These are phyloP conservation scores for Andinoacara biseriatus DNA, from an alignment of 2,113 vertebrate species.

Conservation along the genomic window DNA sequence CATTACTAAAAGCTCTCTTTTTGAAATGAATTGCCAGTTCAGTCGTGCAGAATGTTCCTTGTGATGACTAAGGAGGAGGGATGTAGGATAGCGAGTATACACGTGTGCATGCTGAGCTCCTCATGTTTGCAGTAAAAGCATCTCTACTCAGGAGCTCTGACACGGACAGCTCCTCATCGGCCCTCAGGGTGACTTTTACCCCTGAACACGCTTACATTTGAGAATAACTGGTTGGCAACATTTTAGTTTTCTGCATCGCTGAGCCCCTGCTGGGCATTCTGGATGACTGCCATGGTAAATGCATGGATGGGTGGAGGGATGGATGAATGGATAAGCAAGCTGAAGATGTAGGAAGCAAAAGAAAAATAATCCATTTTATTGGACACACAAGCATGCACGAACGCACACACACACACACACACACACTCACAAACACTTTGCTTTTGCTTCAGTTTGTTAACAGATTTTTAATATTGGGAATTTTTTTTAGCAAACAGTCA, in stretches of 20 bases:
- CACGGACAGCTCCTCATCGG: neutral
- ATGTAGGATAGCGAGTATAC: neutral
- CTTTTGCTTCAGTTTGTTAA: too few relatives aligned
- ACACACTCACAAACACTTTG: too few relatives aligned
- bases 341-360: conserved; percentile 7
- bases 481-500: too few relatives aligned
- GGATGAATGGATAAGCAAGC: conserved; percentile 31
- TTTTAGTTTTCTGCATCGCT: conserved; percentile 47
- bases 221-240: conserved; percentile 41
- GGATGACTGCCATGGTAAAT: conserved; percentile 33
- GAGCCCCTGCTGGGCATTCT: conserved; percentile 40
- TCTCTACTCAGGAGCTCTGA: neutral
- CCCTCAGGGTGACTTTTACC: conserved; percentile 40
- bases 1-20: neutral
- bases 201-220: conserved; percentile 32
- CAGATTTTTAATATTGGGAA: too few relatives aligned
- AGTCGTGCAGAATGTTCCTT: neutral
- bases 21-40: neutral
- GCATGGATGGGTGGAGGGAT: conserved; percentile 32
- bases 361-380: too few relatives aligned
- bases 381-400: too few relatives aligned
- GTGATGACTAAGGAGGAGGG: neutral
- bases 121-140: conserved; percentile 18
- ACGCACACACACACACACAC: too few relatives aligned
- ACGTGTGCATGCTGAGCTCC: neutral